Percentiles rank a stretch among this genome's conserved stretches.
phyloP scores from a whole-genome alignment of 2,888 invertebrate genomes.

The Neria commutata region DNA sequence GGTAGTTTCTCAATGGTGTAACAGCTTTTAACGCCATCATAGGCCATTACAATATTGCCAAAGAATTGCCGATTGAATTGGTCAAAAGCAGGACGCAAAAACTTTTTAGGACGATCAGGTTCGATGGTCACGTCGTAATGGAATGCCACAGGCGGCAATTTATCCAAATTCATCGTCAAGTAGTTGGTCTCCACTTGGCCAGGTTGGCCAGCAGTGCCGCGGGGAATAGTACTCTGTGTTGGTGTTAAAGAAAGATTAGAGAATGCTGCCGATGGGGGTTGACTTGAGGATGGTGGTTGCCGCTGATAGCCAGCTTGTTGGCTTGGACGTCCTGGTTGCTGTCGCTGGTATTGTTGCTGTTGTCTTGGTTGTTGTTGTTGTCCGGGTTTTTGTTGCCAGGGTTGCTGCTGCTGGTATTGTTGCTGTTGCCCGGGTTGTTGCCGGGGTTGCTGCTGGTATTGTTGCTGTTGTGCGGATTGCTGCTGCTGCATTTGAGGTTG shows the following conservation, averaged over 20 bases:
- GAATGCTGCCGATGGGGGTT: slow-evolving; percentile 5
- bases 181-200: slow-evolving; percentile 70
- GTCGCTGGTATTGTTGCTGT: slow-evolving; percentile 14
- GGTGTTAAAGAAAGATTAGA: background rate
- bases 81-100: slow-evolving; percentile 65
- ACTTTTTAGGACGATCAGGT: slow-evolving; percentile 74
- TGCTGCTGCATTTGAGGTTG: slow-evolving; percentile 1
- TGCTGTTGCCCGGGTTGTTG: slow-evolving; percentile 14
- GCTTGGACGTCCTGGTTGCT: slow-evolving; percentile 12
- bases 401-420: slow-evolving; percentile 10
- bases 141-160: slow-evolving; percentile 63
- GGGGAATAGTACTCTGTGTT: slow-evolving; percentile 32
- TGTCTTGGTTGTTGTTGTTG: slow-evolving; percentile 19
- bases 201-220: slow-evolving; percentile 58
- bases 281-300: slow-evolving; percentile 11
- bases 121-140: slow-evolving; percentile 84
- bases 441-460: slow-evolving; percentile 9
- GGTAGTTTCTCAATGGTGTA: slow-evolving; percentile 60
- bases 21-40: slow-evolving; percentile 75
- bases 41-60: slow-evolving; percentile 67
- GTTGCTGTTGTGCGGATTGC: slow-evolving; percentile 5
- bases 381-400: slow-evolving; percentile 14
- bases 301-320: slow-evolving; percentile 11
- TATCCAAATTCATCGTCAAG: slow-evolving; percentile 65
- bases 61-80: slow-evolving; percentile 56